Percentiles rank a stretch among this genome's conserved stretches.
Evolutionary conservation across 2,888 invertebrate species (phyloP).

Genomic region (Crepidodera aurea): DNA sequence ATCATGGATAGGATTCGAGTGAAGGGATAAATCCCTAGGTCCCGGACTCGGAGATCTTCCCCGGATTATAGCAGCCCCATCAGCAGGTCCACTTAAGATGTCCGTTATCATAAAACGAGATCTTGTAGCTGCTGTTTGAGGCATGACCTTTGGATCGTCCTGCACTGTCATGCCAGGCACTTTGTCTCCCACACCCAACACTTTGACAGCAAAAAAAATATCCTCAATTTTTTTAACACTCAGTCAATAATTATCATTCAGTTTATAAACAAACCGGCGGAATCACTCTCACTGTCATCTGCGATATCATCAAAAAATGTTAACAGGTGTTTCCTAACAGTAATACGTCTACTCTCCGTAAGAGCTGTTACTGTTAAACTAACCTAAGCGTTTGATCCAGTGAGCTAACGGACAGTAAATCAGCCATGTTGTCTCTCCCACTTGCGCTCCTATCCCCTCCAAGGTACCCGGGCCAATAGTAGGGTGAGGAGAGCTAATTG

Average conservation of each 20-base stretch:
- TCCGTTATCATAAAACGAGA: conserved; percentile 92
- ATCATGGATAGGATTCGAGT: conserved; percentile 61
- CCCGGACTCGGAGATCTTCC: conserved; percentile 64
- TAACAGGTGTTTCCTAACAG: conserved; percentile 42
- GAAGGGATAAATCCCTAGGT: conserved; percentile 66
- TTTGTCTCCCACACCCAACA: conserved; percentile 59
- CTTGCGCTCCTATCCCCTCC: conserved; percentile 46
- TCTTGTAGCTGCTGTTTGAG: conserved; percentile 66
- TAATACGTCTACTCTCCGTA: conserved; percentile 44
- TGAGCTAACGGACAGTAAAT: conserved; percentile 56
- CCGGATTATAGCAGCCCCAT: conserved; percentile 64
- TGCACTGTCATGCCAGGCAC: conserved; percentile 63
- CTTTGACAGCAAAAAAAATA: conserved; percentile 47
- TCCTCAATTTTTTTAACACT: conserved; percentile 10
- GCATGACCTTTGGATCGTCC: conserved; percentile 61
- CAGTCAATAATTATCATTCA: neutral
- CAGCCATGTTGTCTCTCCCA: conserved; percentile 61
- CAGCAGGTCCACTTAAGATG: conserved; percentile 74
- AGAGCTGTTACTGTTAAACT: conserved; percentile 57
- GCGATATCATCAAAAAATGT: conserved; percentile 23
- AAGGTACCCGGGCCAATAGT: conserved; percentile 50
- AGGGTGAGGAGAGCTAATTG: conserved; percentile 49
- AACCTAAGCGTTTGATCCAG: conserved; percentile 50
- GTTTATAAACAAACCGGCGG: conserved; percentile 4
- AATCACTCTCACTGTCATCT: conserved; percentile 16